Base-by-base conservation (phyloP, 2,888 invertebrate species). In the Perizoma affinitatum region DNA sequence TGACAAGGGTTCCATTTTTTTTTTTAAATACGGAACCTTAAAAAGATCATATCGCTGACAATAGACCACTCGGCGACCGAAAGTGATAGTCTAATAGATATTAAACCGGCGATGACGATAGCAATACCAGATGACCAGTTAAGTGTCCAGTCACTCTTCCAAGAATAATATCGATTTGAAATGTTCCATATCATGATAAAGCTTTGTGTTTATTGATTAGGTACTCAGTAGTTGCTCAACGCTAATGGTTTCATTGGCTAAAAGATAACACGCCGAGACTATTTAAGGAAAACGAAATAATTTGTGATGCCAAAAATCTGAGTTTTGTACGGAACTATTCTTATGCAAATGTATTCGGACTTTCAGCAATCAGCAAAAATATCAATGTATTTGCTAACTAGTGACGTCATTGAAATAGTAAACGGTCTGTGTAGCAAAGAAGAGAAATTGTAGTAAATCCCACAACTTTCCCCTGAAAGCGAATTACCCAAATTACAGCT, bases 11-110 rank as follows among this genome's bases (percentile, higher is more conserved):
- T 22, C 22, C 22, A 3, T 22, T 22, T 22, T 22, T 22, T 22
- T 3, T 22, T 22, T 22, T 22, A 22, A 22, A 3, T 22, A 22
- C 3, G 22, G 22, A 22, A 22, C 22, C 22, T 3, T 22, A 22
- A 2, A 22, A 22, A 82, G 88, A 89, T 90, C 80, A 83, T 86
- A 89, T 88, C 87, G 72, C 80, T 75, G 78, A 90, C 90, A 88
- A 90, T 88, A 84, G 84, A 83, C 80, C 82, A 87, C 85, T 86
- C 85, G 79, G 78, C 83, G 87, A 84, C 88, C 76, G 85, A 89
- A 89, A 90, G 90, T 88, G 88, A 89, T 90, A 90, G 87, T 87
- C 77, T 84, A 82, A 84, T 83, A 86, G 85, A 88, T 85, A 87
- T 84, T 78, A 79, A 81, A 80, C 72, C 72, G 73, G 65, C 76